A percentile compares a stretch with the other conserved stretches of the same genome.
These are phyloP conservation scores for Percopsis transmontana DNA, from an alignment of 2,113 vertebrate species.

Conservation along the genomic window DNA sequence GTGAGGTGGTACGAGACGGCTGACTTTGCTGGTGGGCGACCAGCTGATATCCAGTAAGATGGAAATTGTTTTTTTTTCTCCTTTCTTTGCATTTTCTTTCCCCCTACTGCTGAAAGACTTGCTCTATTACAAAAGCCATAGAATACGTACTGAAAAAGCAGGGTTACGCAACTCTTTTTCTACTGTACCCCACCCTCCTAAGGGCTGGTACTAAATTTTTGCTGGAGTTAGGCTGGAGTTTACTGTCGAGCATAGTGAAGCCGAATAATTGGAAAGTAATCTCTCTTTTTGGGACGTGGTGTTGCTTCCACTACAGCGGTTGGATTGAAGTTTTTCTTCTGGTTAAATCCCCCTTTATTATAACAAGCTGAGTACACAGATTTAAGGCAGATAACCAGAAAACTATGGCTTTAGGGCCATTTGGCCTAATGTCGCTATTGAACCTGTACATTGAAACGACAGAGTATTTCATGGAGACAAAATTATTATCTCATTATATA, in stretches of 20 bases:
- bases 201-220: constrained; percentile 45
- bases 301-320: too few relatives aligned
- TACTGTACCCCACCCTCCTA: constrained; percentile 66
- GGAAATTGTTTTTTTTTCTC: not conserved
- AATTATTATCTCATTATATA: too few relatives aligned
- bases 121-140: constrained; percentile 51
- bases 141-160: constrained; percentile 53
- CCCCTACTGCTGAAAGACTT: constrained; percentile 19
- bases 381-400: too few relatives aligned
- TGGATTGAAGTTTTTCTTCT: too few relatives aligned
- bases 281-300: not conserved
- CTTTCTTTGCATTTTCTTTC: not conserved
- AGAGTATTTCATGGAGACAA: too few relatives aligned
- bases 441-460: too few relatives aligned
- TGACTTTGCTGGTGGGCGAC: constrained; percentile 62
- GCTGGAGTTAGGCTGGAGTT: constrained; percentile 48
- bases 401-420: too few relatives aligned
- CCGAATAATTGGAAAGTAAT: constrained; percentile 18
- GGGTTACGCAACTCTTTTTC: constrained; percentile 67
- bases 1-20: constrained; percentile 63
- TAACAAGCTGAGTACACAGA: too few relatives aligned
- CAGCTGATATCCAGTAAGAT: constrained; percentile 40
- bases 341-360: too few relatives aligned
- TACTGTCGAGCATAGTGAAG: constrained; percentile 21
- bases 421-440: too few relatives aligned